Base-by-base conservation (phyloP, 1,140 invertebrate genomes). In the Leptestheria dahalacensis region DNA sequence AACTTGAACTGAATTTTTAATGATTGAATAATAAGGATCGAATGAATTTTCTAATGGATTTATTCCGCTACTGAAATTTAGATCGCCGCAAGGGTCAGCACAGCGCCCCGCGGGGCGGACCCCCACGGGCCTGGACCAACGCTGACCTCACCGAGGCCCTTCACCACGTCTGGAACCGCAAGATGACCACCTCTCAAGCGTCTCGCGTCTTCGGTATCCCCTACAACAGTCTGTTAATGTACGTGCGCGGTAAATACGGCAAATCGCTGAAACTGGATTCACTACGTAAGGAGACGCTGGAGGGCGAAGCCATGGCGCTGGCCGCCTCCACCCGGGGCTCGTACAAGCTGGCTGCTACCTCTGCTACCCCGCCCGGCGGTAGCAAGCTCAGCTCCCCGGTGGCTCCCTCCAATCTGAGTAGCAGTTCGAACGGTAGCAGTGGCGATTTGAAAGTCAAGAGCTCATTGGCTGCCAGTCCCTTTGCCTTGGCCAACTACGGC, bases 121-220 rank as follows among this genome's bases (percentile, higher is more conserved):
- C 88, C 1, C 88, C 88, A 0, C 75, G 88, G 21, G 89, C 87
- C 0, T 91, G 88, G 88, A 91, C 87, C 18, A 91, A 91, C 72
- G 84, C 84, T 0, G 88, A 91, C 67, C 76, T 91, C 10, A 91
- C 88, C 15, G 84, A 91, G 71, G 88, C 88, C 0, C 74, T 91
- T 12, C 86, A 89, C 65, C 86, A 90, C 69, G 88, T 91, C 1
- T 91, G 88, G 88, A 90, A 90, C 70, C 90, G 90, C 68, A 90
- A 89, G 68, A 91, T 91, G 86, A 91, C 88, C n/a, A 91, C 88
- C 1, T 90, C 86, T 62, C 88, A 91, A 71, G 88, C 88, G 1
- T 89, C 86, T 15, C 73, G 88, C 48, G 86, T 90, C 65, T 91
- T 89, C 69, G 88, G 88, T 6, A 92, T 91, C 53, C 88, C 88